Evolutionary conservation across 2,888 invertebrate genomes (phyloP).

Genomic region (Athalia cordata): DNA sequence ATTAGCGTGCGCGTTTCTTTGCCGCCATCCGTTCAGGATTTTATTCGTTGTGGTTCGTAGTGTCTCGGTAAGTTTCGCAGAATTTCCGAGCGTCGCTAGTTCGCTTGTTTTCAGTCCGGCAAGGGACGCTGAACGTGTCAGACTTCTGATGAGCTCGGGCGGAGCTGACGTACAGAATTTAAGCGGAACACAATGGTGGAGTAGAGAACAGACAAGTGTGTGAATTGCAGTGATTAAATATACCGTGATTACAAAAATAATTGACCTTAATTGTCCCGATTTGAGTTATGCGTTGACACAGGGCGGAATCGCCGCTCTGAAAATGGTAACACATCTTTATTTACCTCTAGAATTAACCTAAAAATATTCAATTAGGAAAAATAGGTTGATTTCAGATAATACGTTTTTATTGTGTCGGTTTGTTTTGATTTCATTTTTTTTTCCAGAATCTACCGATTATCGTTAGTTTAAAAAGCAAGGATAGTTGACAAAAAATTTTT

Average conservation of each 20-base stretch:
- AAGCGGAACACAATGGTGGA: conserved; percentile 1
- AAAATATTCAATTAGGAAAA: neutral
- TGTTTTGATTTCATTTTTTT: no score
- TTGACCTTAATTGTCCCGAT: conserved; percentile 24
- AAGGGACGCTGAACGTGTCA: conserved; percentile 32
- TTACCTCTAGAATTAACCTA: neutral
- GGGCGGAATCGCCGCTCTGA: neutral
- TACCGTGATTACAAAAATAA: conserved; percentile 34
- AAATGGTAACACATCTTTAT: conserved; percentile 25
- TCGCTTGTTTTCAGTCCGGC: conserved; percentile 46
- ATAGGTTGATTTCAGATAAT: neutral
- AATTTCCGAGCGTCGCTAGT: conserved; percentile 33
- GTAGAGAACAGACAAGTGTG: neutral
- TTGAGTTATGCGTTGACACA: conserved; percentile 7
- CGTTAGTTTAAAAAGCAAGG: neutral
- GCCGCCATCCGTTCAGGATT: neutral
- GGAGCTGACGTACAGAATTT: neutral
- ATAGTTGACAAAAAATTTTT: neutral
- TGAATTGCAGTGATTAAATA: conserved; percentile 25
- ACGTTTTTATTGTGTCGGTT: neutral
- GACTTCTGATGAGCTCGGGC: neutral
- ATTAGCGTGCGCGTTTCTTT: conserved; percentile 8
- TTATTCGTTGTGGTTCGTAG: conserved; percentile 17
- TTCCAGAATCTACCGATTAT: no score
- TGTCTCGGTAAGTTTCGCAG: conserved; percentile 40